Evolutionary conservation across 1,140 invertebrate genomes (phyloP).

Genomic region (Drosophila saltans): DNA sequence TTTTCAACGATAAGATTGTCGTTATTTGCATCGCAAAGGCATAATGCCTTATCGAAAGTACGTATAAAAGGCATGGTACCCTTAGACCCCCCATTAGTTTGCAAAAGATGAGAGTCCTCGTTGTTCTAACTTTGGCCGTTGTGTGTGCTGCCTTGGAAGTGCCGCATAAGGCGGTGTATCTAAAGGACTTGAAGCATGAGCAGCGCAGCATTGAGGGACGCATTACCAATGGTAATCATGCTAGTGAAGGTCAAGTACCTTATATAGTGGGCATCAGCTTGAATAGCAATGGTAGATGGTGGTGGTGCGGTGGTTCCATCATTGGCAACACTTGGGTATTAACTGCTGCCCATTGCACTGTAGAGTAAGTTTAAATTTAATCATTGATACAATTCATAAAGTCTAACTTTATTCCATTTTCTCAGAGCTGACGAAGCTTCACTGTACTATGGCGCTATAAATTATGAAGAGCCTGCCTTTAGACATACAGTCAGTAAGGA

Average conservation of each 20-base stretch:
- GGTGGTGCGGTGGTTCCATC: conserved; percentile 86
- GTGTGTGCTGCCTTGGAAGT: conserved; percentile 22
- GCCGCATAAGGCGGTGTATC: conserved; percentile 22
- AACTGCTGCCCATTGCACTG: conserved; percentile 86
- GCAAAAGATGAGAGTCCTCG: conserved; percentile 13
- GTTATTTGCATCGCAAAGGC: conserved; percentile 22
- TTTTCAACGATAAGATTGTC: conserved; percentile 27
- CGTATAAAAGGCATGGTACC: conserved; percentile 18
- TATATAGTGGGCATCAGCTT: conserved; percentile 84
- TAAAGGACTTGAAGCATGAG: conserved; percentile 22
- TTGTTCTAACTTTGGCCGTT: conserved; percentile 15
- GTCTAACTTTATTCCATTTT: too few relatives aligned
- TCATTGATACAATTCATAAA: background rate
- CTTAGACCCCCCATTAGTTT: conserved; percentile 19
- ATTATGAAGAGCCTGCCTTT: conserved; percentile 49
- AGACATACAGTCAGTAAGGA: conserved; percentile 39
- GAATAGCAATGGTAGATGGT: conserved; percentile 54
- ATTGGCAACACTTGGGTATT: conserved; percentile 85
- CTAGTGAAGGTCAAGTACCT: conserved; percentile 83
- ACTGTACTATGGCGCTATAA: conserved; percentile 65
- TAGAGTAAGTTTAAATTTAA: background rate
- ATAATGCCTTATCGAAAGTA: background rate
- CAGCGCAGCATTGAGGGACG: conserved; percentile 52
- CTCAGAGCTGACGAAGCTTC: conserved; percentile 44
- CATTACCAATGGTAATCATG: conserved; percentile 72